Evolutionary conservation across 92 coral and sea anemone species (phyloP), one percentile per base, ranked within the genome.

Genomic region (Desmophyllum pertusum): DNA sequence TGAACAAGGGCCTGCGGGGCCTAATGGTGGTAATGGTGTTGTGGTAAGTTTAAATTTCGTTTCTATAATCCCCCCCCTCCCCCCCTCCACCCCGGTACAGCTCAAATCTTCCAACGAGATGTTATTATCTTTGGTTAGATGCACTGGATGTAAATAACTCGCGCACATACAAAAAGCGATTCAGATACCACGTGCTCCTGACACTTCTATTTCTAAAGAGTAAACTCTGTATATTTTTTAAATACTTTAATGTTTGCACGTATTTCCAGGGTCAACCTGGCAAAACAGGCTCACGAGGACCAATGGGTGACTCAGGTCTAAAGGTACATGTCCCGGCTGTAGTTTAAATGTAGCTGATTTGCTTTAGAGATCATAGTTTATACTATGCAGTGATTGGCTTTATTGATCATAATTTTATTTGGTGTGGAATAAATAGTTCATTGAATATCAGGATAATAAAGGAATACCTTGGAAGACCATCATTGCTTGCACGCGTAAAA

Each of bases 261-360:
- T 59, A 30, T 71, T n/a, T 71, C 29, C 70, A 82, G 86, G 86
- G 86, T 29, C 48, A 43, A 57, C 86, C 79, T 29, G 86, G 86
- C 45, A 82, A 73, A 21, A 71, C 27, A 72, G 86, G 86, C 10
- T 31, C 71, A 11, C 55, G 79, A 30, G 86, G 86, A 2, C 71
- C 79, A 57, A 61, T 55, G 70, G 86, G 86, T 57, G 86, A 82
- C 0, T 18, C 79, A 4, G 86, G 86, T 30, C 25, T 72, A 39
- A 82, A 82, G 86, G 86, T 82, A 72, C 21, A 35, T 25, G 13
- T 8, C 9, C 14, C 19, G 2, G 7, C 41, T 37, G 35, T 64
- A 66, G n/a, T 18, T 66, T 66, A 33, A 19, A 4, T 31, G 4
- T 17, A 67, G 45, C 18, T 67, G 27, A 0, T 13, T 35, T 5